phyloP scores from a whole-genome alignment of 2,888 invertebrate genomes.

The Pristionchus japonicus region DNA sequence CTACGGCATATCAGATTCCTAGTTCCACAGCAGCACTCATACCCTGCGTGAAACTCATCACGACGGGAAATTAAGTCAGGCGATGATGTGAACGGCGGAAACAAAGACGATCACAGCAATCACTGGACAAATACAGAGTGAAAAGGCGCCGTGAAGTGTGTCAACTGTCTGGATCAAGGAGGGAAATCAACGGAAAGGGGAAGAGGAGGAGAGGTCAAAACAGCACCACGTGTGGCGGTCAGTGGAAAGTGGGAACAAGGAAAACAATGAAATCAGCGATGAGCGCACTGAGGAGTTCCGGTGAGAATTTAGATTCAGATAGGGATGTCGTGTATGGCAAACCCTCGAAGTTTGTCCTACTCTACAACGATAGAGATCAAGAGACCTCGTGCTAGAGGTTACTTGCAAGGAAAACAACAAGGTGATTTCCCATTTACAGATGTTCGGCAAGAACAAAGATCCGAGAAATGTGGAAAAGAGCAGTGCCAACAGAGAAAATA shows the following conservation, averaged over 20 bases:
- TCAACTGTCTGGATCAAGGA: background rate
- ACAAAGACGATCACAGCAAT: background rate
- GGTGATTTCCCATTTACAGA: background rate
- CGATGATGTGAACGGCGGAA: background rate
- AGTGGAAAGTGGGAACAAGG: no score
- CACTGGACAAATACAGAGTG: background rate
- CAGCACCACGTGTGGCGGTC: background rate
- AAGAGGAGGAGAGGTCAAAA: background rate
- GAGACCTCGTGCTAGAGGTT: background rate
- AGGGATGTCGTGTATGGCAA: background rate
- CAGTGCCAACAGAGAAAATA: background rate
- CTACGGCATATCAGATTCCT: background rate
- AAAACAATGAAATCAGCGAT: no score
- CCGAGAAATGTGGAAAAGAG: background rate
- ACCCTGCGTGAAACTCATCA: background rate
- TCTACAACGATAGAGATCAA: background rate
- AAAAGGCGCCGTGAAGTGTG: background rate
- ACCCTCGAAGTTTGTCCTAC: background rate
- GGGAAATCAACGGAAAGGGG: background rate
- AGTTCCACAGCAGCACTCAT: background rate
- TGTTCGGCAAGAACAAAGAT: background rate
- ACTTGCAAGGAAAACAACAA: background rate
- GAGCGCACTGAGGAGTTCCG: background rate
- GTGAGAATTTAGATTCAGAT: background rate
- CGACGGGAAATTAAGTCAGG: background rate